Base-by-base conservation (phyloP, 2,113 vertebrate genomes). In the Emydura subglobosa region DNA sequence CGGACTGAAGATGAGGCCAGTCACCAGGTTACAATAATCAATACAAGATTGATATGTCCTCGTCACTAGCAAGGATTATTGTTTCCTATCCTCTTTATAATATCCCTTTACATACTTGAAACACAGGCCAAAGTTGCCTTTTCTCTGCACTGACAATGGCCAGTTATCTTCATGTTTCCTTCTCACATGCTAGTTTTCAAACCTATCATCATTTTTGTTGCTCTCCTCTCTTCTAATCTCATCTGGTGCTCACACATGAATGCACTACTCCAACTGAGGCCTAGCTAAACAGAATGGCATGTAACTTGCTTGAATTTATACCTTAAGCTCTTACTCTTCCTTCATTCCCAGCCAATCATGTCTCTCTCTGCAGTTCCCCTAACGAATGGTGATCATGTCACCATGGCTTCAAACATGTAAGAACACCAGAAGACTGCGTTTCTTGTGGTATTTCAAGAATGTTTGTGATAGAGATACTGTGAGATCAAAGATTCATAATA, bases 371-470 rank as follows among this genome's bases (percentile, higher is more conserved):
- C 24, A 47, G 24, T 44, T 44, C 42, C 42, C 42, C 85, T 96
- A 93, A 92, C 55, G 39, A 93, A 95, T 82, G 79, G 85, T 83
- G 87, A 88, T 91, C 83, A 55, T 24, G 91, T 95, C 95, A 95
- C 54, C 83, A 96, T 88, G 82, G 74, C 86, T 96, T 95, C 94
- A 93, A 95, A 59, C 83, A 96, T 93, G 87, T 1, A 55, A n/a
- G 96, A 95, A 95, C 34, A 87, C 27, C 79, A 97, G 90, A 85
- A 83, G 54, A 68, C 79, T 91, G 94, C 91, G 87, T 95, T 91
- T 61, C 34, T 87, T 88, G 79, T 85, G 76, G 88, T 88, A 92
- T 85, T 83, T 95, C 59, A 96, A 90, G 50, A 44, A 87, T 53
- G 42, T 87, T 88, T 96, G 50, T 39, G 65, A 96, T 55, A 57